Base-by-base conservation (phyloP, 2,113 vertebrate genomes). In the Fukomys damarensis region DNA sequence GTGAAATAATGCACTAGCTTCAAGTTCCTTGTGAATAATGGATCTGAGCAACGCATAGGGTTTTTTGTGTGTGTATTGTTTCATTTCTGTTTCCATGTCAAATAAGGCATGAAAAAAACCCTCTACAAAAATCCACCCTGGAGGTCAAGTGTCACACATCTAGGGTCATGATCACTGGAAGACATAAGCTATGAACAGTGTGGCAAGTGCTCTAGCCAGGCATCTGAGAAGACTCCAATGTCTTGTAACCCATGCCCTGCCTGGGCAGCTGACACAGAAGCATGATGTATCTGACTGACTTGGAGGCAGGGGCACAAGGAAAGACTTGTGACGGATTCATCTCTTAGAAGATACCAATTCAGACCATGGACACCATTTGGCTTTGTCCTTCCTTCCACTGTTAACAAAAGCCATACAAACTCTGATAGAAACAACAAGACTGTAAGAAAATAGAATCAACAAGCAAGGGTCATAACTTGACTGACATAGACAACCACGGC, bases 391-490 rank as follows among this genome's bases (percentile, higher is more conserved):
- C 41, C 41, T 93, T 76, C 66, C 59, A 7, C 32, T 91, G 70
- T 95, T 93, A 63, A 91, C 2, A 70, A 74, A 91, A 91, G 26
- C 41, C 41, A 54, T n/a, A 68, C 32, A 54, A 80, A 82, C 11
- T 72, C 43, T 24, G 24, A 91, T 2, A 90, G 66, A 72, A 96
- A 90, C 72, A 46, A 63, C 38, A 1, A 74, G 38, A 87, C 72
- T 52, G 87, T 14, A 92, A 80, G 52, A 87, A 93, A 95, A 90
- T 2, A 28, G 52, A 93, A 93, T 91, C 70, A 84, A 61, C 14
- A 43, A 77, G 89, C 89, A 94, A 41, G 24, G 49, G 30, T 61
- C 41, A 22, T 56, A 38, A 79, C 10, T 84, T 16, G 54, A 56
- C 68, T 65, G 76, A 66, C 49, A 89, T 2, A 54, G 16, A 66